phyloP scores from a whole-genome alignment of 1,140 invertebrate species.

The Armadillidium nasatum region DNA sequence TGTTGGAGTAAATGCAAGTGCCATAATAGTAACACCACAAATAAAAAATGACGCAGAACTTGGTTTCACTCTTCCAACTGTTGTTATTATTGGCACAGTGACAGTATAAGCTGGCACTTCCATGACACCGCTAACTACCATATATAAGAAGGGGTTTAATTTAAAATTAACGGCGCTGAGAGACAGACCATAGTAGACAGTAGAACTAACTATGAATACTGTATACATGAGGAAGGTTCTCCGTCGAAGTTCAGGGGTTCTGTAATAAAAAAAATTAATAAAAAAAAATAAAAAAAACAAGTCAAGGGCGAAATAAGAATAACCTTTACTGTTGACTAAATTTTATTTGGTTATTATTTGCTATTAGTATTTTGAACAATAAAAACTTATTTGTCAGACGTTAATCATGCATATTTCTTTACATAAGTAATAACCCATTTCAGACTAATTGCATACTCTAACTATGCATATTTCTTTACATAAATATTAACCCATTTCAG shows the following conservation, averaged over 20 bases:
- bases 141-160: slow-evolving; percentile 34
- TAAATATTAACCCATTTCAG: too few species aligned
- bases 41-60: slow-evolving; percentile 22
- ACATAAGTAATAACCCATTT: too few species aligned
- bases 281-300: too few species aligned
- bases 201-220: slow-evolving; percentile 30
- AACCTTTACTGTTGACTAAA: too few species aligned
- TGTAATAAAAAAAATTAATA: neutral
- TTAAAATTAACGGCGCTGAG: slow-evolving; percentile 31
- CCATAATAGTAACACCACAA: slow-evolving; percentile 23
- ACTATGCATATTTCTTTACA: too few species aligned
- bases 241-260: slow-evolving; percentile 23
- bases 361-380: too few species aligned
- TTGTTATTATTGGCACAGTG: slow-evolving; percentile 28
- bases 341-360: too few species aligned
- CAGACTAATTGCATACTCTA: too few species aligned
- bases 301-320: too few species aligned
- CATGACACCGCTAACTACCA: slow-evolving; percentile 31
- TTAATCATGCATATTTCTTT: too few species aligned
- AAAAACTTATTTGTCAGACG: too few species aligned
- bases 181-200: slow-evolving; percentile 36
- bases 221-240: slow-evolving; percentile 25
- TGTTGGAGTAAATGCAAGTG: slow-evolving; percentile 29
- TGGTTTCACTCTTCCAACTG: slow-evolving; percentile 28
- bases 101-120: slow-evolving; percentile 36